phyloP scores from a whole-genome alignment of 2,797 vertebrate species.

The Neostethus bicornis region DNA sequence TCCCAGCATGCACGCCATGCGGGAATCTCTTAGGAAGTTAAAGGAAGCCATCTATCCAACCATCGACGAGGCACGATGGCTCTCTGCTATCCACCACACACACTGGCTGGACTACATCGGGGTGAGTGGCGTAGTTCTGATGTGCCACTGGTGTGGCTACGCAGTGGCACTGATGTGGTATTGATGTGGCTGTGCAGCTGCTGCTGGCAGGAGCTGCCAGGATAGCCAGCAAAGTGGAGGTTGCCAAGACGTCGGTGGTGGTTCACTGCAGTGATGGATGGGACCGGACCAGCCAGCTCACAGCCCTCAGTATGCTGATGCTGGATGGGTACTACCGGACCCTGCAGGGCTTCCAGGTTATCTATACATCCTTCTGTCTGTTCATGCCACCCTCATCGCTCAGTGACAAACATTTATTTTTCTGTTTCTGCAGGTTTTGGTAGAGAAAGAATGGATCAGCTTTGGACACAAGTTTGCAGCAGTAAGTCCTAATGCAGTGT shows the following conservation, averaged over 20 bases:
- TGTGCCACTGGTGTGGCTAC: no score
- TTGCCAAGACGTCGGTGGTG: constrained; percentile 91
- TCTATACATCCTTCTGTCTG: no score
- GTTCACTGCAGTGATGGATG: constrained; percentile 95
- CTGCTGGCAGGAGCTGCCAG: constrained; percentile 89
- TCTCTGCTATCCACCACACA: constrained; percentile 88
- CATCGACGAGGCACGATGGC: constrained; percentile 92
- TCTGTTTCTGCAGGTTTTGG: constrained; percentile 73
- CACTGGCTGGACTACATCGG: constrained; percentile 93
- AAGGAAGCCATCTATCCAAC: constrained; percentile 93
- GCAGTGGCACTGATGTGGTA: no score
- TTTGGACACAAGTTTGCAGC: constrained; percentile 93
- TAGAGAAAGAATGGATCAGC: constrained; percentile 97
- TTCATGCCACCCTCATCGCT: no score
- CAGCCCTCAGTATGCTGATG: constrained; percentile 94
- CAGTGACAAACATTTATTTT: no score
- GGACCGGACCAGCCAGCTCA: constrained; percentile 93
- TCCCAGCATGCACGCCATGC: constrained; percentile 96
- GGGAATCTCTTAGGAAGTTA: constrained; percentile 93
- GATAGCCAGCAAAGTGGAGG: constrained; percentile 91
- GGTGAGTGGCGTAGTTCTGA: no score
- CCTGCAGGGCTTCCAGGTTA: constrained; percentile 87
- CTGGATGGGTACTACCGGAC: constrained; percentile 93
- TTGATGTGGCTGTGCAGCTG: constrained; percentile 72
- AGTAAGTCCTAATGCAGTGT: no score